Base-by-base conservation (phyloP, 37 sponge, comb jelly and placozoan genomes). In the Eunapius fragilis region DNA sequence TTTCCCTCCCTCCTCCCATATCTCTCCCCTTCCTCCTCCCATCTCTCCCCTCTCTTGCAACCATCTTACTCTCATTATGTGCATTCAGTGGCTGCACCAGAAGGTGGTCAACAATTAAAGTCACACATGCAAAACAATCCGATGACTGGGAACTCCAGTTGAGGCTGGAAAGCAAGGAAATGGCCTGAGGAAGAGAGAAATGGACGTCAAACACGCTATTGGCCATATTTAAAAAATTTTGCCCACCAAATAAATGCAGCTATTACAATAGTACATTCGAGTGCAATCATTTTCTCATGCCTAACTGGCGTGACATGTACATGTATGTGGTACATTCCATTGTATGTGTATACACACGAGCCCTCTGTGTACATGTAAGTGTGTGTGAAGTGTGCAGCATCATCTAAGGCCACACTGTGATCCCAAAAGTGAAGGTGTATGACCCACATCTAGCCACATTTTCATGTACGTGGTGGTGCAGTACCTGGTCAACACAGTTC, bases 21-120 rank as follows among this genome's bases (percentile, higher is more conserved):
- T n/a, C n/a, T 41, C 41, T 41, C 41, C 3, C 41, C 41, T 6
- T 41, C 41, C 41, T 6, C 6, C 41, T 6, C 6, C 6, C 41
- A 3, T 6, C 41, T 41, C 3, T 6, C 41, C 41, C 41, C 41
- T 6, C 41, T 6, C 3, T 6, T 9, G 6, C 3, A 3, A 6
- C 24, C 1, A 26, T 19, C 69, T 84, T 38, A 94, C 94, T 78
- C 88, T 90, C 88, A 71, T 78, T 94, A 3, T 84, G 37, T 35
- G 82, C 30, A 33, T 80, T 37, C n/a, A 91, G 91, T 58, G 91
- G 85, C 31, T 78, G 88, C 11, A 25, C 74, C 67, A 94, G 82
- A 7, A 90, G 69, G 69, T 90, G 83, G 72, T 94, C 84, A 76
- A 91, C 77, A 76, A 94, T 82, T 50, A 94, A 28, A 68, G 88